phyloP scores from a whole-genome alignment of 2,888 invertebrate genomes.

The Cephalotes varians region DNA sequence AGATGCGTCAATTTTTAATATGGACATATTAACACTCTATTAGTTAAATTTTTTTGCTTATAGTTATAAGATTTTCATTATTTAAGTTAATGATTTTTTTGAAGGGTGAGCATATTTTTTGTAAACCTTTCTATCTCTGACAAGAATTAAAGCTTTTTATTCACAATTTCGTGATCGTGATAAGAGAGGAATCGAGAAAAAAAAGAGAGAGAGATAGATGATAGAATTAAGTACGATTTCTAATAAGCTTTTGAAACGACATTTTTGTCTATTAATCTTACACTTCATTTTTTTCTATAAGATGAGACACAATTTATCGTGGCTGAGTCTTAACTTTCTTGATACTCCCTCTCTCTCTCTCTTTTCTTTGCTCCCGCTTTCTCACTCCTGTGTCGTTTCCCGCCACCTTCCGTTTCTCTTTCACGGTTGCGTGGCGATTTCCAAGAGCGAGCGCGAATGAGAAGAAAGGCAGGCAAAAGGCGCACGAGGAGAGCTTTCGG shows the following conservation, averaged over 20 bases:
- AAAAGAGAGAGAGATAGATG: neutral
- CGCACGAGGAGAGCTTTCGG: slow-evolving; percentile 41
- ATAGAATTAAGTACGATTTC: slow-evolving; percentile 32
- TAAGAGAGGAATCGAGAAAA: neutral
- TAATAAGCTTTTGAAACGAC: slow-evolving; percentile 10
- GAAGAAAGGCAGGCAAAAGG: slow-evolving; percentile 33
- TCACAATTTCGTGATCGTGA: neutral
- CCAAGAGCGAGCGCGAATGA: slow-evolving; percentile 33
- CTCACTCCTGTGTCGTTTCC: slow-evolving; percentile 30
- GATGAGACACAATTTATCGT: slow-evolving; percentile 25
- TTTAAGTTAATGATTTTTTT: neutral
- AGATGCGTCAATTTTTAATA: neutral
- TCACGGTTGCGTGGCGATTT: slow-evolving; percentile 49
- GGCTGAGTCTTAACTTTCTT: neutral
- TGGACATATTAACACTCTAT: neutral
- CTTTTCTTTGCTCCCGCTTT: slow-evolving; percentile 19
- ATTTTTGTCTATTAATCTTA: slow-evolving; percentile 16
- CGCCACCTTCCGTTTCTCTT: slow-evolving; percentile 39
- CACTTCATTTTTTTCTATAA: slow-evolving; percentile 7
- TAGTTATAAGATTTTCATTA: neutral
- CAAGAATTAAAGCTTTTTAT: neutral
- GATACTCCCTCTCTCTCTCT: neutral
- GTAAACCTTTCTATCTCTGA: neutral
- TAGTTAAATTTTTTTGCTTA: neutral
- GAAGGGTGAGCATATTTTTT: too few species aligned